Evolutionary conservation across 2,888 invertebrate genomes (phyloP).

Genomic region (Lasioglossum vierecki): DNA sequence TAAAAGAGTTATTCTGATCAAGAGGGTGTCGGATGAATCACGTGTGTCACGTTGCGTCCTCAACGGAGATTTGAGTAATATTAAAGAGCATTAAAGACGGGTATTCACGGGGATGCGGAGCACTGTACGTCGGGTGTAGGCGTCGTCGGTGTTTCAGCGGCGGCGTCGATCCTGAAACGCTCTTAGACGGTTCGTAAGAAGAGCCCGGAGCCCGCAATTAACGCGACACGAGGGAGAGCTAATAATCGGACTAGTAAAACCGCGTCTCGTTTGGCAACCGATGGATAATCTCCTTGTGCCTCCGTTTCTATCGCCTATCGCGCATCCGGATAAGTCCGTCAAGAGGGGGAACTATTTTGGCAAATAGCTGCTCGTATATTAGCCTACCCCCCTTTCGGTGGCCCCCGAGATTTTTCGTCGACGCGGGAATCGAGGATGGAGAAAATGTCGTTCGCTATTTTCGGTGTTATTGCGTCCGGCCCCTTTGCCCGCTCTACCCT

Average conservation of each 20-base stretch:
- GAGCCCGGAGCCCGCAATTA: slow-evolving; percentile 59
- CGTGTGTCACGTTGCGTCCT: neutral
- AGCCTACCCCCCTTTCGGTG: slow-evolving; percentile 45
- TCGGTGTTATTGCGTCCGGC: slow-evolving; percentile 80
- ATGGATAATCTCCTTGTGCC: slow-evolving; percentile 72
- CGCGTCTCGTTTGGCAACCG: slow-evolving; percentile 76
- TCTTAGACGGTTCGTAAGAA: neutral
- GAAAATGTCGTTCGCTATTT: slow-evolving; percentile 83
- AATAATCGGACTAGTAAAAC: slow-evolving; percentile 67
- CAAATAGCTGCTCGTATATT: slow-evolving; percentile 77
- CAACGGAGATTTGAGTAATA: neutral
- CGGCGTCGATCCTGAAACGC: neutral
- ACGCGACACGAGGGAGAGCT: slow-evolving; percentile 49
- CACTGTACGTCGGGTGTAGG: neutral
- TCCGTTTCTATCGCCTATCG: slow-evolving; percentile 1
- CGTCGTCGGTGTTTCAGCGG: neutral
- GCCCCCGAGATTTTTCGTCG: slow-evolving; percentile 52
- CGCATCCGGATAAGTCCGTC: slow-evolving; percentile 7
- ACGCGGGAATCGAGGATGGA: slow-evolving; percentile 65
- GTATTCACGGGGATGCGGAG: neutral
- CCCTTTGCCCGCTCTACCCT: slow-evolving; percentile 27
- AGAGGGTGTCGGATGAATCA: neutral
- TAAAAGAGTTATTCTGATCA: neutral
- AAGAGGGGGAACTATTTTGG: slow-evolving; percentile 78
- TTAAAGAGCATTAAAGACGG: neutral